Percentiles rank a stretch among this genome's conserved stretches.
These are phyloP conservation scores for Cantharis rufa DNA, from an alignment of 2,888 invertebrate species.

Conservation along the genomic window DNA sequence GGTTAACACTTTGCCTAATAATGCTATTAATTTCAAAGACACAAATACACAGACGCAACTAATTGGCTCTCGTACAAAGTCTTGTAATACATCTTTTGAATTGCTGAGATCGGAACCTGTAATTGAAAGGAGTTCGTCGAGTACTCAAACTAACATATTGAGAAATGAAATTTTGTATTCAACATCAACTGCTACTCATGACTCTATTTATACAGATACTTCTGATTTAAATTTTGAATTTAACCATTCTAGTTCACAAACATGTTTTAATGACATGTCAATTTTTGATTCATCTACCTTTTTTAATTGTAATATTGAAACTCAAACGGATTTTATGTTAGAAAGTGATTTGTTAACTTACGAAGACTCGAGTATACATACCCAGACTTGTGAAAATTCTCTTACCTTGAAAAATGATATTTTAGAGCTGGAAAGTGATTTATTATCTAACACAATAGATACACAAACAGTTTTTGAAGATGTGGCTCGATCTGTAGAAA, in stretches of 20 bases:
- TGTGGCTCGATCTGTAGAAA: slow-evolving; percentile 63
- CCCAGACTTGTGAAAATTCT: slow-evolving; percentile 40
- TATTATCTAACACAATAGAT: slow-evolving; percentile 59
- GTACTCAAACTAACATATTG: slow-evolving; percentile 47
- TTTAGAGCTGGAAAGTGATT: slow-evolving; percentile 47
- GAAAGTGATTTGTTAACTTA: slow-evolving; percentile 47
- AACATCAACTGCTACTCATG: slow-evolving; percentile 41
- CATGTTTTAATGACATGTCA: slow-evolving; percentile 34
- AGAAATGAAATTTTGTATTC: slow-evolving; percentile 32
- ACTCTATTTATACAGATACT: slow-evolving; percentile 45
- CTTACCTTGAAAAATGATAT: slow-evolving; percentile 1
- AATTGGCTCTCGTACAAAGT: slow-evolving; percentile 42
- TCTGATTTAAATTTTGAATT: slow-evolving; percentile 41
- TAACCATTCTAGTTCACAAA: slow-evolving; percentile 40
- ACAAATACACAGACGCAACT: slow-evolving; percentile 42
- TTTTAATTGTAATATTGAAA: slow-evolving; percentile 62
- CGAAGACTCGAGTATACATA: slow-evolving; percentile 52
- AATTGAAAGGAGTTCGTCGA: slow-evolving; percentile 42
- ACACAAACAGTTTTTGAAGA: slow-evolving; percentile 66
- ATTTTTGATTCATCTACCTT: slow-evolving; percentile 47
- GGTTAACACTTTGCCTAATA: slow-evolving; percentile 3
- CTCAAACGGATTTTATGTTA: slow-evolving; percentile 62
- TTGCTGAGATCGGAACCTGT: slow-evolving; percentile 11
- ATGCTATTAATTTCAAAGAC: slow-evolving; percentile 33
- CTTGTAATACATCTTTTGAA: slow-evolving; percentile 50